Percentiles rank a stretch among this genome's conserved stretches.
These are phyloP conservation scores for Sandelia bainsii DNA, from an alignment of 2,797 vertebrate species.

Conservation along the genomic window DNA sequence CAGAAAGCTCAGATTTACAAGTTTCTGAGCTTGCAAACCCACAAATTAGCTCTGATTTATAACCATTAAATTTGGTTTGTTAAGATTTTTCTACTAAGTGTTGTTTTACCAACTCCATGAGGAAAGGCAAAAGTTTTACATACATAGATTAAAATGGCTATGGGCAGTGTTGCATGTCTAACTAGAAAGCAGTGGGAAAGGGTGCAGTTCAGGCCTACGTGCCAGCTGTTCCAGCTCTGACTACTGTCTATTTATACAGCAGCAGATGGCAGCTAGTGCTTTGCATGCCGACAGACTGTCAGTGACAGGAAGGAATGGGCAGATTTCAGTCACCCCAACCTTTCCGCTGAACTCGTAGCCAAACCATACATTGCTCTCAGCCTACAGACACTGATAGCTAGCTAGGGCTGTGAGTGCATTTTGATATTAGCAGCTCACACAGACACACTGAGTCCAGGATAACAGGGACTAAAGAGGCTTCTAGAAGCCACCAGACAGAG, in stretches of 20 bases:
- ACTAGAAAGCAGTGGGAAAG: constrained; percentile 64
- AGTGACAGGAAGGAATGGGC: constrained; percentile 85
- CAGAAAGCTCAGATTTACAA: neutral
- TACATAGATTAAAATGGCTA: constrained; percentile 22
- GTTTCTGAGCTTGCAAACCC: neutral
- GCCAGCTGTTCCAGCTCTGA: constrained; percentile 82
- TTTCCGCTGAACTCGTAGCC: constrained; percentile 68
- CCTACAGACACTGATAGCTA: constrained; percentile 51
- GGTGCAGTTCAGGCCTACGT: constrained; percentile 59
- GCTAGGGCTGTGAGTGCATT: constrained; percentile 39
- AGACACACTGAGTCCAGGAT: constrained; percentile 51
- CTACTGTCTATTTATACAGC: constrained; percentile 85
- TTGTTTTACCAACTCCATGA: neutral
- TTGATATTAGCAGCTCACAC: constrained; percentile 66
- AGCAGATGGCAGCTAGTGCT: constrained; percentile 84
- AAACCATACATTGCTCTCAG: constrained; percentile 62
- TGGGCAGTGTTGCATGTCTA: constrained; percentile 33
- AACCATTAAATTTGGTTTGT: neutral
- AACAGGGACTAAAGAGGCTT: constrained; percentile 70
- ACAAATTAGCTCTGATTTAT: neutral
- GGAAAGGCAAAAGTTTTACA: constrained; percentile 2
- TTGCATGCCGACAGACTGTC: constrained; percentile 82
- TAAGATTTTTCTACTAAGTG: neutral
- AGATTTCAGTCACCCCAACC: constrained; percentile 81
- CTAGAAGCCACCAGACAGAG: constrained; percentile 75